Percentiles rank a stretch among this genome's conserved stretches.
phyloP scores from a whole-genome alignment of 1,140 invertebrate genomes.

The Psix sp. region DNA sequence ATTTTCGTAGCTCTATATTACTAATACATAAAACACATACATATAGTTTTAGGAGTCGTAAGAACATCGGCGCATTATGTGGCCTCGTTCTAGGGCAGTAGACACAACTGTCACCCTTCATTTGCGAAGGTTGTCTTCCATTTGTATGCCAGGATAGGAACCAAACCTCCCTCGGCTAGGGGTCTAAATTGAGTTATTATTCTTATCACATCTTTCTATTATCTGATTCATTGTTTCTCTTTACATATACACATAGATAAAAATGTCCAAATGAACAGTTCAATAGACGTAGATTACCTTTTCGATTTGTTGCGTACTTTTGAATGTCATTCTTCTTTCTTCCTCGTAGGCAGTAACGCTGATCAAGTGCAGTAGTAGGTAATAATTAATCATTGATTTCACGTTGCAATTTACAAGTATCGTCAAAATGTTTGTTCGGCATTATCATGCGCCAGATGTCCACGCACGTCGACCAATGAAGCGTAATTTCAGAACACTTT shows the following conservation, averaged over 20 bases:
- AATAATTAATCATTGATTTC: slow-evolving; percentile 46
- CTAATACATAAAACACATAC: too few species aligned
- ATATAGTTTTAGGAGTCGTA: slow-evolving; percentile 20
- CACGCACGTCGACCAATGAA: slow-evolving; percentile 17
- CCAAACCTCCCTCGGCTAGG: not conserved
- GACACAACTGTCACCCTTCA: slow-evolving; percentile 48
- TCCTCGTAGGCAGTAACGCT: not conserved
- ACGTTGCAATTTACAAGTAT: slow-evolving; percentile 21
- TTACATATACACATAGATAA: slow-evolving; percentile 2
- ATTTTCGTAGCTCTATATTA: slow-evolving; percentile 31
- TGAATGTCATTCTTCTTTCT: slow-evolving; percentile 13
- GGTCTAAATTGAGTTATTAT: slow-evolving; percentile 30
- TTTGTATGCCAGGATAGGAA: slow-evolving; percentile 2
- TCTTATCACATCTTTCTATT: slow-evolving; percentile 15
- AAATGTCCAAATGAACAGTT: slow-evolving; percentile 14
- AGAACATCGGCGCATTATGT: slow-evolving; percentile 11
- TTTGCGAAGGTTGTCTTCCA: slow-evolving; percentile 25
- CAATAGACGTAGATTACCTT: not conserved
- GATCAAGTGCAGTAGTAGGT: not conserved
- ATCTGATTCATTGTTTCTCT: slow-evolving; percentile 1
- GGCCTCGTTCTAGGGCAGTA: slow-evolving; percentile 37
- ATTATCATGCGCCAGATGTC: slow-evolving; percentile 40
- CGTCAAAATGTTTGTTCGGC: slow-evolving; percentile 28
- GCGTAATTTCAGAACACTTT: slow-evolving; percentile 44
- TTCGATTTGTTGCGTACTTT: too few species aligned